Evolutionary conservation across 2,113 vertebrate species (phyloP).

Genomic region (Neotragus moschatus): DNA sequence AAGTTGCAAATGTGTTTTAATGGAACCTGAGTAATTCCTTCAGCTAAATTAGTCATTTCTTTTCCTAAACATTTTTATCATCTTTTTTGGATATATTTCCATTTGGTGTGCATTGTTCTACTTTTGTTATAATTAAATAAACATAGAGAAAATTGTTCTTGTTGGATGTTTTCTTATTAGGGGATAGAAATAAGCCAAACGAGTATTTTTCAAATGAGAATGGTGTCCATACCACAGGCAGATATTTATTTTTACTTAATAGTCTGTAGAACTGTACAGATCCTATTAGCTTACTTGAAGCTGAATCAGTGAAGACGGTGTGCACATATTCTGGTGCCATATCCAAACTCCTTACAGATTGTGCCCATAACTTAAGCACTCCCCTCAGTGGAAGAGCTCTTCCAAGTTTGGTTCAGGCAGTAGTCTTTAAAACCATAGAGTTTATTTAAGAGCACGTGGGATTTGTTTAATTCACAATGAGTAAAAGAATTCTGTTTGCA

Average conservation of each 20-base stretch:
- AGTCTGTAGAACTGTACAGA: conserved; percentile 2
- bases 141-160: conserved; percentile 66
- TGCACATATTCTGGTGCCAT: background rate
- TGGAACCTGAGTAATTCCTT: conserved; percentile 40
- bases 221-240: background rate
- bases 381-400: background rate
- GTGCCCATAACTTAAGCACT: background rate
- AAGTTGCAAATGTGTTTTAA: conserved; percentile 47
- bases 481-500: background rate
- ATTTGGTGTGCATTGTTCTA: conserved; percentile 67
- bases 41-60: conserved; percentile 64
- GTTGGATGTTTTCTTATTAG: conserved; percentile 70
- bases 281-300: background rate
- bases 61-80: conserved; percentile 61
- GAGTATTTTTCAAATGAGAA: background rate
- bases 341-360: background rate
- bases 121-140: conserved; percentile 77
- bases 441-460: background rate
- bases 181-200: conserved; percentile 3
- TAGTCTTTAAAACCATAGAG: background rate
- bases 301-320: background rate
- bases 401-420: background rate
- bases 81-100: conserved; percentile 42
- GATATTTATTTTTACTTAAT: background rate
- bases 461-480: conserved; percentile 5